Evolutionary conservation across 2,888 invertebrate species (phyloP).

Genomic region (Brachypalpus laphriformis): DNA sequence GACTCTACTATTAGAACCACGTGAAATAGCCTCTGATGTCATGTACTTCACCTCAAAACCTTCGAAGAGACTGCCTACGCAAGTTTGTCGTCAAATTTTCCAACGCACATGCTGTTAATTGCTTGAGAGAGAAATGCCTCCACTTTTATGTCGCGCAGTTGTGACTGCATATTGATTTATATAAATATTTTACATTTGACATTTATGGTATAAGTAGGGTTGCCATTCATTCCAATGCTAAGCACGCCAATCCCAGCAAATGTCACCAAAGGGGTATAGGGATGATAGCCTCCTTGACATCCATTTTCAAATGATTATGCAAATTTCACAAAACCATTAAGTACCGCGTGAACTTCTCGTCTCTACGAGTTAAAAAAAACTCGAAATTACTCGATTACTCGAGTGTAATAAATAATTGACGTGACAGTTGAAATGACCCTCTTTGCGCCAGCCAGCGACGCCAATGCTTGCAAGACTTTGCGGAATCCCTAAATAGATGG

Average conservation of each 20-base stretch:
- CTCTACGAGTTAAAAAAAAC: neutral
- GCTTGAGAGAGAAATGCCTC: slow-evolving; percentile 1
- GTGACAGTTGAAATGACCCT: slow-evolving; percentile 60
- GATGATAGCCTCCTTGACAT: neutral
- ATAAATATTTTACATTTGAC: slow-evolving; percentile 13
- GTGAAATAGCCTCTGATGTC: neutral
- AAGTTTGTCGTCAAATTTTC: neutral
- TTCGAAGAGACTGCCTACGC: neutral
- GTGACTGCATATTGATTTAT: slow-evolving; percentile 26
- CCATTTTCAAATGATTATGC: slow-evolving; percentile 48
- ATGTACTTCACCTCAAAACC: neutral
- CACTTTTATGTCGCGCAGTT: neutral
- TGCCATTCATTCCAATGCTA: neutral
- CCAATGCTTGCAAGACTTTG: slow-evolving; percentile 11
- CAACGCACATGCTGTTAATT: slow-evolving; percentile 4
- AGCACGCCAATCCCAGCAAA: neutral
- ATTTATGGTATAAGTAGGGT: slow-evolving; percentile 3
- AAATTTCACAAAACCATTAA: slow-evolving; percentile 35
- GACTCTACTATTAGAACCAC: neutral
- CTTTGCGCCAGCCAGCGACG: slow-evolving; percentile 14
- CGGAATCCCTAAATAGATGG: slow-evolving; percentile 42
- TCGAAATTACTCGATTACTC: slow-evolving; percentile 35
- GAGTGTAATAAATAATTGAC: slow-evolving; percentile 55
- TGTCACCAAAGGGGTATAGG: neutral
- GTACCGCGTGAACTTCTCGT: slow-evolving; percentile 6